phyloP scores from a whole-genome alignment of 2,888 invertebrate species.

The Lymantria dispar region DNA sequence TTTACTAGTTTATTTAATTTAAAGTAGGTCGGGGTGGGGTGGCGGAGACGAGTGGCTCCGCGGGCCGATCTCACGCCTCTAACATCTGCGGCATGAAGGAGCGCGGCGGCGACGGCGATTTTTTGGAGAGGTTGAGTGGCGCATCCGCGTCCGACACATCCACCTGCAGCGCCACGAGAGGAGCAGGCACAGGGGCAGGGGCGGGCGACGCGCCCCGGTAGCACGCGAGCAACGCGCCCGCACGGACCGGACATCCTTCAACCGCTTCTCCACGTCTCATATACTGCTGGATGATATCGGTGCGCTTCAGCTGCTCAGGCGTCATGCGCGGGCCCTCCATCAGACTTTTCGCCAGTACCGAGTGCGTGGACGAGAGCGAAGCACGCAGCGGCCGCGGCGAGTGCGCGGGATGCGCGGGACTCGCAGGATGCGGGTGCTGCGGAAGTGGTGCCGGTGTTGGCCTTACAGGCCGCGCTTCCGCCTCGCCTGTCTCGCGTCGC shows the following conservation, averaged over 20 bases:
- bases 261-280: constrained; percentile 90
- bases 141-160: constrained; percentile 93
- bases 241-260: constrained; percentile 68
- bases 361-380: constrained; percentile 92
- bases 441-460: constrained; percentile 79
- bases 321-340: constrained; percentile 98
- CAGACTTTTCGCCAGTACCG: constrained; percentile 93
- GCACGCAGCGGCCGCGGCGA: constrained; percentile 79
- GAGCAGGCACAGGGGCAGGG: constrained; percentile 72
- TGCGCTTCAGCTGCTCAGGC: constrained; percentile 94
- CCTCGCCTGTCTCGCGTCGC: constrained; percentile 91
- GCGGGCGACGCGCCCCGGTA: constrained; percentile 73
- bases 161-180: constrained; percentile 82
- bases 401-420: constrained; percentile 71
- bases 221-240: constrained; percentile 58
- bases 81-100: constrained; percentile 84
- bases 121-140: constrained; percentile 95
- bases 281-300: constrained; percentile 95
- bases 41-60: constrained; percentile 77
- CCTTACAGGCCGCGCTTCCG: constrained; percentile 77
- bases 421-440: constrained; percentile 73
- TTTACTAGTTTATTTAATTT: constrained; percentile 77
- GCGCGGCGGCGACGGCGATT: constrained; percentile 84
- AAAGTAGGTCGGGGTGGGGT: constrained; percentile 80
- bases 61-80: constrained; percentile 84